phyloP scores from a whole-genome alignment of 1,140 invertebrate genomes.

The Sinella curviseta region DNA sequence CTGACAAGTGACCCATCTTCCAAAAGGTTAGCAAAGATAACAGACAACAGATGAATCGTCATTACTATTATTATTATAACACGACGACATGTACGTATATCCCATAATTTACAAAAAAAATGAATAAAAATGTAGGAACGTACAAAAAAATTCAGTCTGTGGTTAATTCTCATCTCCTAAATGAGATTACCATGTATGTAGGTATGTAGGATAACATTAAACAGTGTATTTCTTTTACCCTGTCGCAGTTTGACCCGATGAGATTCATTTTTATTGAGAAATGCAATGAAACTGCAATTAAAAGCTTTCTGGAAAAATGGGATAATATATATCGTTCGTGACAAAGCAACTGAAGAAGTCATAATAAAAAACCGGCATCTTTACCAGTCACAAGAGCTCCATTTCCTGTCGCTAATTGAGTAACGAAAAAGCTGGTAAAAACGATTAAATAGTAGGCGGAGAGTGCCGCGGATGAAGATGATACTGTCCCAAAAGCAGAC shows the following conservation, averaged over 20 bases:
- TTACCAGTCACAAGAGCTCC: background rate
- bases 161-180: too few species aligned
- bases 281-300: too few species aligned
- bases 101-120: background rate
- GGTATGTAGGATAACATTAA: too few species aligned
- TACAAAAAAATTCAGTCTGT: too few species aligned
- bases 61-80: background rate
- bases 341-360: background rate
- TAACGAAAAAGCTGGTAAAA: background rate
- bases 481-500: background rate
- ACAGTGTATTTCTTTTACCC: too few species aligned
- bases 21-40: background rate
- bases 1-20: conserved; percentile 28
- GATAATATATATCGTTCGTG: too few species aligned
- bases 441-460: background rate
- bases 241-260: too few species aligned
- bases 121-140: too few species aligned
- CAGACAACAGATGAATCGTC: conserved; percentile 15
- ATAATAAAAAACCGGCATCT: too few species aligned
- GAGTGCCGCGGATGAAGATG: background rate
- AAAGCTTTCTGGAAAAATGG: too few species aligned
- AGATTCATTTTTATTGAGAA: too few species aligned
- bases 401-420: background rate
- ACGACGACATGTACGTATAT: background rate
- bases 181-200: too few species aligned